A percentile compares a stretch with the other conserved stretches of the same genome.
Evolutionary conservation across 2,113 vertebrate genomes (phyloP).

Genomic region (Podarcis raffonei): DNA sequence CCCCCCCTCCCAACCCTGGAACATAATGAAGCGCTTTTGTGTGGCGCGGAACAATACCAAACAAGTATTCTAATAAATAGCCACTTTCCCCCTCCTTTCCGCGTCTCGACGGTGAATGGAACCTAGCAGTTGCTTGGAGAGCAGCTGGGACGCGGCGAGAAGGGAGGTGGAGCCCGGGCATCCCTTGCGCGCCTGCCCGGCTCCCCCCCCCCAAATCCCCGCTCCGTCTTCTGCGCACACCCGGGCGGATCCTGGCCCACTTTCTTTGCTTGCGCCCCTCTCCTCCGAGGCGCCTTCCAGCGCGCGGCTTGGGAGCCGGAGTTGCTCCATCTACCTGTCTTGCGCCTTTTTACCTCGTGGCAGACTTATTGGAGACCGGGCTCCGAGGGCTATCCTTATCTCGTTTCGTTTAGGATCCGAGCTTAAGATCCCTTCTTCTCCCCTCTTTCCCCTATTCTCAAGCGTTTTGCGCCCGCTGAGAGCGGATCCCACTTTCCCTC

Average conservation of each 20-base stretch:
- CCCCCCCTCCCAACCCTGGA: conserved; percentile 69
- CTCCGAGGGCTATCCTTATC: neutral
- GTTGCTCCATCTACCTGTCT: conserved; percentile 32
- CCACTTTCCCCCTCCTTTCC: conserved; percentile 84
- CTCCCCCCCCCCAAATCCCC: conserved; percentile 9
- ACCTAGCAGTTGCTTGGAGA: conserved; percentile 91
- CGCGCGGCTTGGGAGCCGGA: neutral
- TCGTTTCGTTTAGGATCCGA: neutral
- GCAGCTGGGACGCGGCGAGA: conserved; percentile 91
- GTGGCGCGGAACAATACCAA: conserved; percentile 94
- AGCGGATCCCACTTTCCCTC: too few relatives aligned
- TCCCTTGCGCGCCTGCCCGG: conserved; percentile 31
- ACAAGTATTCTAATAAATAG: conserved; percentile 99
- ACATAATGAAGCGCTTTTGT: conserved; percentile 98
- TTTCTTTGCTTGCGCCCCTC: neutral
- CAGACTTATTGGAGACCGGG: neutral
- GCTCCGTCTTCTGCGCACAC: neutral
- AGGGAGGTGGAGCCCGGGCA: conserved; percentile 78
- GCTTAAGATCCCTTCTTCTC: neutral
- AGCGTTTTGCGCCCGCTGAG: neutral
- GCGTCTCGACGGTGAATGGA: conserved; percentile 87
- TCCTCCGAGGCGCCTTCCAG: neutral
- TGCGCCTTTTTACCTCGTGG: neutral
- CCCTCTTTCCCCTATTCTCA: neutral
- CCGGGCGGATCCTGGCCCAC: conserved; percentile 1